Conservation (phyloP, 2,888 invertebrate species). For the Lasius fuliginosus region DNA sequence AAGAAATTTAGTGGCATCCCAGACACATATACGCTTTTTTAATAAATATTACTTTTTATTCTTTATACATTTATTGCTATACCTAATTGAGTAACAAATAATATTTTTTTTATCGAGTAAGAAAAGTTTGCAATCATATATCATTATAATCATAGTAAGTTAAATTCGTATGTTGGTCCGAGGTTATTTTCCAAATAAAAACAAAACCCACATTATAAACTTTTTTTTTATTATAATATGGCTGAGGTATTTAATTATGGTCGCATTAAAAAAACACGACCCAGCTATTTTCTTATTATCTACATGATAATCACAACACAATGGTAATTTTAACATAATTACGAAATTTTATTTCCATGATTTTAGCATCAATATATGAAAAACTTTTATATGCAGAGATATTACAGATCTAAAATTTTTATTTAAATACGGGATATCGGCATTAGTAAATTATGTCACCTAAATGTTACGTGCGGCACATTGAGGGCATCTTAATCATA, state of each 20-base stretch:
- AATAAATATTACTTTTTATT: slow-evolving; percentile 40
- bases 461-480: slow-evolving; percentile 21
- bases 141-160: slow-evolving; percentile 51
- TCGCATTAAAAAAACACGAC: slow-evolving; percentile 50
- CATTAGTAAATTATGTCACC: slow-evolving; percentile 44
- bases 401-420: slow-evolving; percentile 58
- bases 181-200: slow-evolving; percentile 51
- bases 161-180: slow-evolving; percentile 62
- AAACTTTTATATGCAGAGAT: slow-evolving; percentile 51
- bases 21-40: neutral
- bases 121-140: slow-evolving; percentile 61
- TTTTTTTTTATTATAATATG: slow-evolving; percentile 41
- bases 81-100: slow-evolving; percentile 63
- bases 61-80: slow-evolving; percentile 67
- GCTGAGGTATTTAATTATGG: slow-evolving; percentile 41
- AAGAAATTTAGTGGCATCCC: neutral
- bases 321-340: slow-evolving; percentile 47
- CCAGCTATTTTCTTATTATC: slow-evolving; percentile 53
- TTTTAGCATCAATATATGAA: slow-evolving; percentile 46
- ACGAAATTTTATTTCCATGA: slow-evolving; percentile 59
- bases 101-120: slow-evolving; percentile 55
- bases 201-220: slow-evolving; percentile 31
- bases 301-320: slow-evolving; percentile 41
- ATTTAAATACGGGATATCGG: slow-evolving; percentile 57
- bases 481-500: slow-evolving; percentile 31